phyloP scores from a whole-genome alignment of 1,140 invertebrate genomes.

The Portunus trituberculatus region DNA sequence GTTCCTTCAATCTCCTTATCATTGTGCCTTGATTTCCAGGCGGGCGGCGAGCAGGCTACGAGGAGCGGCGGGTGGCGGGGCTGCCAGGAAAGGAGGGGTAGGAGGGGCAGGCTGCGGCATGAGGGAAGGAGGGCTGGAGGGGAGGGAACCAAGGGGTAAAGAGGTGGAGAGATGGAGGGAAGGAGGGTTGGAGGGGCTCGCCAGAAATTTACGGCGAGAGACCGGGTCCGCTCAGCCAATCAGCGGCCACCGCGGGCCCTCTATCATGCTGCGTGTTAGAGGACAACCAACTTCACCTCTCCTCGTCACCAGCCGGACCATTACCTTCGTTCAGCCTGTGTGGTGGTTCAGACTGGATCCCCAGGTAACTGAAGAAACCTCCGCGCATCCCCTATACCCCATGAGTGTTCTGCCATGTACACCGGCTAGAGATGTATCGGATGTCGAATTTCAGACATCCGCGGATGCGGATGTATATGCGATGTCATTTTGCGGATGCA shows the following conservation, averaged over 20 bases:
- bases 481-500: too few relatives aligned
- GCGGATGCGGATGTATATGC: too few relatives aligned
- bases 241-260: constrained; percentile 54
- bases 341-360: not conserved
- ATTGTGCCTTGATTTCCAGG: constrained; percentile 70
- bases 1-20: constrained; percentile 71
- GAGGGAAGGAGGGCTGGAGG: not conserved
- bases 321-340: constrained; percentile 32
- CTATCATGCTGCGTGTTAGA: constrained; percentile 64
- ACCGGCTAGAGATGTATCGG: too few relatives aligned
- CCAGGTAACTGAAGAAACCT: too few relatives aligned
- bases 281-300: constrained; percentile 65
- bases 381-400: not conserved
- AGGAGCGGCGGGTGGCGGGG: constrained; percentile 29
- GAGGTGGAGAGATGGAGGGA: constrained; percentile 41
- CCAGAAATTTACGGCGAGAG: constrained; percentile 71
- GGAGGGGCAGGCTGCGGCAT: not conserved
- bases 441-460: too few relatives aligned
- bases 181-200: constrained; percentile 46
- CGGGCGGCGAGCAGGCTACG: not conserved
- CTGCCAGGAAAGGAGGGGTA: not conserved
- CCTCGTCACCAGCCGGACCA: constrained; percentile 69
- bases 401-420: not conserved
- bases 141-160: not conserved
- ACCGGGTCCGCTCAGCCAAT: constrained; percentile 59